These are phyloP conservation scores for Poeciliopsis turrubarensis DNA, from an alignment of 2,113 vertebrate species.

Conservation along the genomic window DNA sequence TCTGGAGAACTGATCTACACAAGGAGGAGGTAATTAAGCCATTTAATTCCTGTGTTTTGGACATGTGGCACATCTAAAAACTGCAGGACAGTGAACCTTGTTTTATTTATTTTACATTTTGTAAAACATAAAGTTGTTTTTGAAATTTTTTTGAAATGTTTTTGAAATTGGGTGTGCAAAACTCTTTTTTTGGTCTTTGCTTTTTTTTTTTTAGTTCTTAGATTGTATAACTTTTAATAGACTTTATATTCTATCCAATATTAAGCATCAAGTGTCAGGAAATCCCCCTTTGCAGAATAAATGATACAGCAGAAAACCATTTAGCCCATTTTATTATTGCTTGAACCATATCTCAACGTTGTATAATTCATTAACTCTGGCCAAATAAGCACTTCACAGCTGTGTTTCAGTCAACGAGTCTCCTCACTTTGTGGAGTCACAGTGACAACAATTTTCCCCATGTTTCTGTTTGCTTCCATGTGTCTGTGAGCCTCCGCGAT, in stretches of 20 bases:
- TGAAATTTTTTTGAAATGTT: background rate
- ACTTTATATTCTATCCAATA: no score
- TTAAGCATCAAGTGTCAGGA: background rate
- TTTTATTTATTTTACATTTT: background rate
- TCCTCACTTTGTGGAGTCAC: slow-evolving; percentile 33
- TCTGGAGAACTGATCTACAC: no score
- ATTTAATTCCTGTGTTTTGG: no score
- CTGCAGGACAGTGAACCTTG: no score
- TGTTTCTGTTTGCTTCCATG: slow-evolving; percentile 85
- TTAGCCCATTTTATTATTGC: slow-evolving; percentile 11
- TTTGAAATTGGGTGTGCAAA: background rate
- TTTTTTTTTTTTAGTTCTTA: background rate
- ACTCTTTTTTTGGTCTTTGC: no score
- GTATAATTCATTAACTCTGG: background rate
- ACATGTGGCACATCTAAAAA: no score
- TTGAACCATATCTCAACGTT: background rate
- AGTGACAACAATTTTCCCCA: slow-evolving; percentile 85
- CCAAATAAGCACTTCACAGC: background rate
- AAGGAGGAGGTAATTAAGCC: no score
- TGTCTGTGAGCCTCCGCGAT: slow-evolving; percentile 79
- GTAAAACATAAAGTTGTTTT: background rate
- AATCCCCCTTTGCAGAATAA: background rate
- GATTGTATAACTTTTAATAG: no score
- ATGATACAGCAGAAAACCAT: background rate
- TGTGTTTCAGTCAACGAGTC: background rate